Evolutionary conservation across 1,140 invertebrate genomes (phyloP), one percentile per base, ranked within the genome.

Genomic region (Sminthurinus signatus): DNA sequence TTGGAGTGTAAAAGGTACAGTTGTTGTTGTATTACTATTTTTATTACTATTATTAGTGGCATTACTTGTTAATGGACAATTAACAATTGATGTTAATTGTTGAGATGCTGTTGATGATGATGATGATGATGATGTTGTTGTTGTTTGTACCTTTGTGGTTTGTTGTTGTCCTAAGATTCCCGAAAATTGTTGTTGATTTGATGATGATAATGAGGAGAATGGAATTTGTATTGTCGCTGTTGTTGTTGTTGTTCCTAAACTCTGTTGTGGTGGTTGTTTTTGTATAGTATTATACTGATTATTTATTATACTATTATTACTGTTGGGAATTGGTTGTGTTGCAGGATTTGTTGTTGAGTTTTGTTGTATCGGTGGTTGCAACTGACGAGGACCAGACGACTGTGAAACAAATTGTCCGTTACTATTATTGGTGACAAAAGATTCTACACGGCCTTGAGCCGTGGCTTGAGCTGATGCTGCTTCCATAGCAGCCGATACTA

Each of bases 401-500:
- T 43, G 31, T 23, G 28, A 43, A 14, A n/a, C 32, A 14, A 25
- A 43, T 32, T 17, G 29, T 42, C 14, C 39, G 46, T 36, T 48
- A 56, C 29, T 48, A 19, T 55, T 63, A 46, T 23, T 42, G 14
- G 4, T 23, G 3, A 10, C 10, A 2, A 4, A 23, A 23, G 8
- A 14, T 59, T 32, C 28, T 21, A 28, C 44, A 8, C 57, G 39
- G n/a, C 39, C 28, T 14, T 17, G 8, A 2, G 39, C 57, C 3
- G 57, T 17, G 3, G 62, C 62, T 59, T 64, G 62, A 21, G 27
- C 50, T 23, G 51, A 50, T n/a, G 62, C 67, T 29, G 50, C 67
- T 55, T 68, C 63, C 15, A 68, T n/a, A 43, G 62, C 66, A 12
- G 66, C 56, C 19, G 66, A 55, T 28, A 68, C 56, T 42, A 68